Base-by-base conservation (phyloP, 2,113 vertebrate genomes). In the Antechinus flavipes region DNA sequence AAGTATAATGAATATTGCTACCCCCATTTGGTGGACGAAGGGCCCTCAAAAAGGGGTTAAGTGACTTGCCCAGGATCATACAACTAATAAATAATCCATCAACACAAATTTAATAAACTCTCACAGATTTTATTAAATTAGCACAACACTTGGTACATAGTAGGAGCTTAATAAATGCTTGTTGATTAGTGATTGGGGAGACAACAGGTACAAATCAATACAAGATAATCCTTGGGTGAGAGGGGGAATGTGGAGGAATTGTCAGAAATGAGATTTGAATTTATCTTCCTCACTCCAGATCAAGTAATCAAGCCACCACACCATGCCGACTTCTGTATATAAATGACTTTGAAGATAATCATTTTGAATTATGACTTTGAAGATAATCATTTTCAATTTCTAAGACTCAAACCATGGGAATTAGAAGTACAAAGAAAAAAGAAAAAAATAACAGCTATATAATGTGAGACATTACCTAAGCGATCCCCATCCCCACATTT, bases 341-440 rank as follows among this genome's bases (percentile, higher is more conserved):
- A 55, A 94, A 90, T 89, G 54, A 95, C 95, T 97, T 96, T 91
- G 61, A 19, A 1, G 94, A 90, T 23, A 24, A 95, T 22, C 92
- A 22, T 95, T 94, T 96, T 92, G 90, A 97, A 95, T 94, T 92
- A 11, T 27, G 49, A 49, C 11, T 58, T 68, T 25, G 12, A 16
- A 68, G 61, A 76, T 26, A 56, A 56, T 56, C 23, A 56, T 25
- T 56, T 25, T 25, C 25, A 55, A 56, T 56, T 26, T 23, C 23
- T 19, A 89, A 94, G 54, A 92, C 56, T 95, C 94, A 23, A 91
- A 96, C 91, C 53, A 8, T 94, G 92, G 68, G 26, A 90, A 89
- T 76, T 96, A 49, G 27, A 61, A 49, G 84, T 91, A 91, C 50
- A 95, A 94, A 96, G 30, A 53, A 76, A 35, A 42, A 35, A 53